A percentile compares a stretch with the other conserved stretches of the same genome.
Evolutionary conservation across 2,888 invertebrate genomes (phyloP).

Genomic region (Mesorhabditis spiculigera): DNA sequence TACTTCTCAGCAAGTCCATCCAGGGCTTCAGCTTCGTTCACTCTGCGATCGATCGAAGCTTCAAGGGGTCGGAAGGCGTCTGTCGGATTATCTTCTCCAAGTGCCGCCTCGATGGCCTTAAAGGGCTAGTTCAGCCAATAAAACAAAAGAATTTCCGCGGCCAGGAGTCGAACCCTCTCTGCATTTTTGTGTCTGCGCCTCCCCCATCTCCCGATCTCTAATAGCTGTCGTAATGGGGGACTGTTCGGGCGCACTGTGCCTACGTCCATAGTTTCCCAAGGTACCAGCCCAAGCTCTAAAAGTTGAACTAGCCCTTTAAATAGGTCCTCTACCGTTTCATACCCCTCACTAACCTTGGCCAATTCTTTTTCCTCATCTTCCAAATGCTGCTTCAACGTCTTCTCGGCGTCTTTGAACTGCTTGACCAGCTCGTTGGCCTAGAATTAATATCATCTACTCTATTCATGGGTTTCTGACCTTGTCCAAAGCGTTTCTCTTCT

Average conservation of each 20-base stretch:
- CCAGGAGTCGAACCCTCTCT: no score
- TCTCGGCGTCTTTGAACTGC: conserved; percentile 31
- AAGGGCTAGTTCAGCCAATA: no score
- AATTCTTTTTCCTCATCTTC: conserved; percentile 32
- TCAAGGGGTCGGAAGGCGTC: conserved; percentile 32
- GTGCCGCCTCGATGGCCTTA: no score
- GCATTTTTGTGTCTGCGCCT: no score
- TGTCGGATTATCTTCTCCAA: background rate
- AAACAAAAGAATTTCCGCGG: no score
- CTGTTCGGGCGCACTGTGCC: no score
- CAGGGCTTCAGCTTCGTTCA: conserved; percentile 36
- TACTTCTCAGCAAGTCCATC: conserved; percentile 17
- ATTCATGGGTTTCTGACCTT: conserved; percentile 24
- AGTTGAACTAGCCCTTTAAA: no score
- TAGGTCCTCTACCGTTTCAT: conserved; percentile 14
- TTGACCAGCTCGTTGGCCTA: conserved; percentile 27
- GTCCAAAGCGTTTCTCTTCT: conserved; percentile 61
- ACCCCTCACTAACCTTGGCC: conserved; percentile 16
- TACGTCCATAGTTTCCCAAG: no score
- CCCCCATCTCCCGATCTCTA: no score
- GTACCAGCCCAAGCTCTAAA: no score
- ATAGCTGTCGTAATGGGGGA: no score
- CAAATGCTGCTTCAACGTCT: conserved; percentile 24
- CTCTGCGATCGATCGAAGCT: conserved; percentile 27
- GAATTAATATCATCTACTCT: background rate